A percentile compares a stretch with the other conserved stretches of the same genome.
phyloP scores from a whole-genome alignment of 2,797 vertebrate species.

The Clarias platycephalus region DNA sequence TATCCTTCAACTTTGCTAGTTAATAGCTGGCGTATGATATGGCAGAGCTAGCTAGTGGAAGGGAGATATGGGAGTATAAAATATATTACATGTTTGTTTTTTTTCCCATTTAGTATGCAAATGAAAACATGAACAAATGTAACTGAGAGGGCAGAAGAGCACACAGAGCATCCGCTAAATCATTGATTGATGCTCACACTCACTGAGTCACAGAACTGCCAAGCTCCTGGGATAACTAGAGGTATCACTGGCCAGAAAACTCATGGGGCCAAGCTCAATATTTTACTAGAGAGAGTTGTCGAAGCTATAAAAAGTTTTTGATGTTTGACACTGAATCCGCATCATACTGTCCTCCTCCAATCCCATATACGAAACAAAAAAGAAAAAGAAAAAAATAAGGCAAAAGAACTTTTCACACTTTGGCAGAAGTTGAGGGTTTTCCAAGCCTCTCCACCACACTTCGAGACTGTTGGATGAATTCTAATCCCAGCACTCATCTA shows the following conservation, averaged over 20 bases:
- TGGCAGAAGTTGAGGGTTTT: constrained; percentile 73
- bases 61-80: background rate
- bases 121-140: constrained; percentile 28
- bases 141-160: constrained; percentile 52
- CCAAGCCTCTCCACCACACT: constrained; percentile 74
- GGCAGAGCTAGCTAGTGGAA: background rate
- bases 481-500: constrained; percentile 75
- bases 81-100: background rate
- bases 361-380: constrained; percentile 48
- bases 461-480: constrained; percentile 80
- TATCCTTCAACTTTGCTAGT: background rate
- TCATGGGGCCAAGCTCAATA: constrained; percentile 80
- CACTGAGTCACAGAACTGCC: constrained; percentile 67
- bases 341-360: constrained; percentile 62
- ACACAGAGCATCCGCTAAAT: constrained; percentile 69
- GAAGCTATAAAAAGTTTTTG: constrained; percentile 85
- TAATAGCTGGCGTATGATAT: background rate
- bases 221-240: constrained; percentile 68
- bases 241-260: constrained; percentile 67
- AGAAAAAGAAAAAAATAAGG: background rate
- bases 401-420: constrained; percentile 55
- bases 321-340: constrained; percentile 81
- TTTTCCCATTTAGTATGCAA: constrained; percentile 23
- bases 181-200: constrained; percentile 72
- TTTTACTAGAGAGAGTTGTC: constrained; percentile 81